Evolutionary conservation across 2,113 vertebrate species (phyloP), one percentile per base, ranked within the genome.

Genomic region (Podarcis muralis): DNA sequence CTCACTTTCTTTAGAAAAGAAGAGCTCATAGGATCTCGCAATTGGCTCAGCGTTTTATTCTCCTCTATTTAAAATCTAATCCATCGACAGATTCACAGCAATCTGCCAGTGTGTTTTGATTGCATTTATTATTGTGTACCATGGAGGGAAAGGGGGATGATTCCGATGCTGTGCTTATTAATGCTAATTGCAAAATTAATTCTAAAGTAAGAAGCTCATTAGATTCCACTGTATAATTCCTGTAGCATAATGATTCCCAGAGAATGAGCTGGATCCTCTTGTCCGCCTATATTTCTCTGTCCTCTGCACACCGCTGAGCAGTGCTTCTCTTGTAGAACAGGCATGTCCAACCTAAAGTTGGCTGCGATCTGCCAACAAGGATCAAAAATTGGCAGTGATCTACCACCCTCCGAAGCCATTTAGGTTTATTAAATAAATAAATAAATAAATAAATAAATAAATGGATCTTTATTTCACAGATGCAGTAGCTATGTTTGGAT

Each of bases 161-260:
- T 82, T 87, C 0, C 0, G 74, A 4, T 77, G 27, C 6, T 86
- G 15, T 6, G 65, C 27, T 0, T 90, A 13, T 89, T 87, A 68
- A 35, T 71, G 35, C 4, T 27, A 87, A 27, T 85, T 90, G 40
- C 16, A 91, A 78, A 84, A 69, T 83, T 78, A 83, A 16, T 81
- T 81, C 3, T 62, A 85, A 89, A 35, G 0, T 32, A 86, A 9
- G 16, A 18, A 74, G 1, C 2, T 65, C 16, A 69, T 90, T 84
- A 74, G 6, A 84, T 43, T 48, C 6, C 71, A 86, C 30, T 68
- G 35, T 57, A 43, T 18, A 7, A 22, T 30, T 5, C 13, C 35
- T 77, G 79, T 1, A 74, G 3, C 48, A 79, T 40, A 11, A 87
- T 79, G 66, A 72, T 62, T 6, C 84, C 1, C 1, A 12, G 37